These are phyloP conservation scores for Drosophila nasuta DNA, from an alignment of 1,140 invertebrate species.

Conservation along the genomic window DNA sequence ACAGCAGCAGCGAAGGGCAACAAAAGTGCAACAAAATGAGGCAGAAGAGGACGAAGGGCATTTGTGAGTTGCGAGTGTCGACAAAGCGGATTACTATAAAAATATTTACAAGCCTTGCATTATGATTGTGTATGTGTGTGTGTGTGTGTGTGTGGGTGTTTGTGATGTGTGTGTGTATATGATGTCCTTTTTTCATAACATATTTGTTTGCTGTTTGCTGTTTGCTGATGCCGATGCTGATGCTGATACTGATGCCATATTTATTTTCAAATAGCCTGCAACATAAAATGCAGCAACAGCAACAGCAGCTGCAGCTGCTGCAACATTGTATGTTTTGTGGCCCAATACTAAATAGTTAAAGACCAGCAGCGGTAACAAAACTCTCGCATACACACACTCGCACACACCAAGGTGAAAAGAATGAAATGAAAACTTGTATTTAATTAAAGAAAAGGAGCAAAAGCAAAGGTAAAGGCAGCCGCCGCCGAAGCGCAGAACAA, in stretches of 20 bases:
- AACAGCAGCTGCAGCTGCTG: conserved; percentile 4
- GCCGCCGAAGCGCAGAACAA: conserved; percentile 21
- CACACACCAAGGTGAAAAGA: conserved; percentile 53
- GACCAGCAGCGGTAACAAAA: conserved; percentile 27
- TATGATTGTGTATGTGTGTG: conserved; percentile 22
- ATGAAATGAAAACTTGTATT: conserved; percentile 79
- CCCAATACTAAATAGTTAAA: conserved; percentile 46
- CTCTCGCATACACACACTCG: conserved; percentile 22
- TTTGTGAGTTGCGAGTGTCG: conserved; percentile 40
- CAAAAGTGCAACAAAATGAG: conserved; percentile 20
- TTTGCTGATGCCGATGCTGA: conserved; percentile 22
- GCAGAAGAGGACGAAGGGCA: neutral
- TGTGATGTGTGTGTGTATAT: conserved; percentile 24
- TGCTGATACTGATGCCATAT: conserved; percentile 18
- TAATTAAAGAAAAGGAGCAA: conserved; percentile 77
- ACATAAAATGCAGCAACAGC: conserved; percentile 17
- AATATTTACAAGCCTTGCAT: conserved; percentile 75
- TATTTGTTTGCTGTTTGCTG: conserved; percentile 40
- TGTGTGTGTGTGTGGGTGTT: neutral
- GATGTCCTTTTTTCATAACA: conserved; percentile 47
- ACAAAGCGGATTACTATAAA: conserved; percentile 75
- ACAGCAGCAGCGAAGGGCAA: conserved; percentile 10
- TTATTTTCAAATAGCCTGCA: conserved; percentile 39
- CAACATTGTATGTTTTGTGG: conserved; percentile 56
- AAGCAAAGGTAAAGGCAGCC: conserved; percentile 37